Conservation (phyloP, 1,140 invertebrate genomes). For the Apis laboriosa region DNA sequence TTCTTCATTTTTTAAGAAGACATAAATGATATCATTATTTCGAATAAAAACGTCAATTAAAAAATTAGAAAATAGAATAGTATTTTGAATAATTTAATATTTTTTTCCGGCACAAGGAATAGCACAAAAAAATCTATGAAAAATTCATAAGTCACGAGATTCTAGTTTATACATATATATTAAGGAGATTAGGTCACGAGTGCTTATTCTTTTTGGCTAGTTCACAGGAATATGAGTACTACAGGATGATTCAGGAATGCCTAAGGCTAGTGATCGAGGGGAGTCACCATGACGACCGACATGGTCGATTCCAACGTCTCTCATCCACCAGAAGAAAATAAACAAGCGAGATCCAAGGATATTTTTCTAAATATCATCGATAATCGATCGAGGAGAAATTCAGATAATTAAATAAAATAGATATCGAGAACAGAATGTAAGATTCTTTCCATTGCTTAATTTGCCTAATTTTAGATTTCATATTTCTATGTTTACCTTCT, state of each 20-base stretch:
- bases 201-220: slow-evolving; percentile 8
- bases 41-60: neutral
- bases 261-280: slow-evolving; percentile 45
- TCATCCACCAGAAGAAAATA: slow-evolving; percentile 25
- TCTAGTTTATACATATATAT: neutral
- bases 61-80: neutral
- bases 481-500: too few relatives aligned
- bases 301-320: slow-evolving; percentile 67
- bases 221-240: slow-evolving; percentile 14
- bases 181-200: slow-evolving; percentile 12
- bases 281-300: slow-evolving; percentile 72
- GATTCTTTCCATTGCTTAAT: too few relatives aligned
- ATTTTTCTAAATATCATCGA: too few relatives aligned
- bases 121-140: neutral
- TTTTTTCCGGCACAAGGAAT: neutral
- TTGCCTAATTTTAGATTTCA: too few relatives aligned
- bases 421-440: too few relatives aligned
- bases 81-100: neutral
- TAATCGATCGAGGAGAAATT: too few relatives aligned
- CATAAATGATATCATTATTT: neutral
- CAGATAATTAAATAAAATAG: too few relatives aligned
- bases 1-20: neutral
- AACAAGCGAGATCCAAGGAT: slow-evolving; percentile 16
- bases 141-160: neutral
- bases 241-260: slow-evolving; percentile 34